Base-by-base conservation (phyloP, 1,140 invertebrate genomes). In the Pentalonia nigronervosa region DNA sequence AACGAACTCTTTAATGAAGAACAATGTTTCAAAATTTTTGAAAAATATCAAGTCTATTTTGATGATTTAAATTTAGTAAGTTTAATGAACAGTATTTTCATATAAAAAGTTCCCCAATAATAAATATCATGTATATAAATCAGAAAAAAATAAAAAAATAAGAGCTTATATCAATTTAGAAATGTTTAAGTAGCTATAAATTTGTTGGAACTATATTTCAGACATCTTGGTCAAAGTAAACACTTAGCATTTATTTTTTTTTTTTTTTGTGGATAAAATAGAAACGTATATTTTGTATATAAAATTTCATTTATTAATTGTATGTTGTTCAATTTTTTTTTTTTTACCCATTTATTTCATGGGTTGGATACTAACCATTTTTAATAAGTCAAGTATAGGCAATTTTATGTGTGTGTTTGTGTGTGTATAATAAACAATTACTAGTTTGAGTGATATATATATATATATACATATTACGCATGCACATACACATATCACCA, bases 21-120 rank as follows among this genome's bases (percentile, higher is more conserved):
- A 41, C 47, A 17, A 14, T 93, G 91, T 86, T 93, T 93, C 21
- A 93, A 93, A 93, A 41, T 53, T 20, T 93, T 93, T 56, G 50
- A 53, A 41, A 93, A 93, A n/a, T 93, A 25, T 17, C 81, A 36
- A 25, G 60, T 30, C 1, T 94, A 94, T 76, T 93, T 94, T 93
- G 81, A 94, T 86, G n/a, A 90, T 90, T 94, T 88, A 67, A 53
- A 93, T 76, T 45, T 90, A 34, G 93, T 91, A 88, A 91, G 60
- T 86, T 83, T 20, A n/a, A 14, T n/a, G 17, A 23, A 60, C 36
- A 50, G 2, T 67, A 14, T 67, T 67, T 76, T 83, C 2, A 2
- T 60, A 34, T 7, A 34, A 36, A 36, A 86, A 83, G 21, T 8
- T 41, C 7, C 36, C 21, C 81, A 83, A 41, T 83, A 36, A 36